These are phyloP conservation scores for Drosophila dives DNA, from an alignment of 2,888 invertebrate genomes.

Conservation along the genomic window DNA sequence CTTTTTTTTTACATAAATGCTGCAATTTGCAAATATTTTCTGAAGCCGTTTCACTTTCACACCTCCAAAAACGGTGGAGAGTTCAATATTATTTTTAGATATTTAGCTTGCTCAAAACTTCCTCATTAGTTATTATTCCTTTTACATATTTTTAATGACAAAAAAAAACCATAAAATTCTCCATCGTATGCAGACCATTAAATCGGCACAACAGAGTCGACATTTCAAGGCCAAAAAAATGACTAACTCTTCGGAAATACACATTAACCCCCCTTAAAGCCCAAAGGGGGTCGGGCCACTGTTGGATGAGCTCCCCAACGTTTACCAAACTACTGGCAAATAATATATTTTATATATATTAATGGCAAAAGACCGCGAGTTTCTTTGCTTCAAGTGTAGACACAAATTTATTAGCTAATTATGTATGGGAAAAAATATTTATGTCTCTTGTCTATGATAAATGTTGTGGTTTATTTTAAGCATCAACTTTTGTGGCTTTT, in stretches of 20 bases:
- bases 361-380: constrained; percentile 41
- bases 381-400: constrained; percentile 40
- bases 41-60: constrained; percentile 46
- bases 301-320: constrained; percentile 55
- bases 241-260: constrained; percentile 9
- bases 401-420: constrained; percentile 71
- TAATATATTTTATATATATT: constrained; percentile 48
- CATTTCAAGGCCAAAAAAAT: constrained; percentile 55
- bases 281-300: constrained; percentile 21
- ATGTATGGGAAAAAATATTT: constrained; percentile 67
- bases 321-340: constrained; percentile 34
- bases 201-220: constrained; percentile 40
- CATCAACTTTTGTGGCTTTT: constrained; percentile 17
- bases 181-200: constrained; percentile 38
- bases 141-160: constrained; percentile 28
- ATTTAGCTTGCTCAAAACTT: constrained; percentile 30
- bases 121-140: constrained; percentile 51
- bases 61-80: constrained; percentile 5
- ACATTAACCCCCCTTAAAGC: neutral
- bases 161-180: constrained; percentile 32
- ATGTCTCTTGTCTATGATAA: constrained; percentile 47
- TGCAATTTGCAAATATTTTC: neutral
- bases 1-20: neutral
- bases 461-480: constrained; percentile 28
- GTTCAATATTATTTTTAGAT: constrained; percentile 32